phyloP scores from a whole-genome alignment of 2,113 vertebrate genomes.

The Corythoichthys intestinalis region DNA sequence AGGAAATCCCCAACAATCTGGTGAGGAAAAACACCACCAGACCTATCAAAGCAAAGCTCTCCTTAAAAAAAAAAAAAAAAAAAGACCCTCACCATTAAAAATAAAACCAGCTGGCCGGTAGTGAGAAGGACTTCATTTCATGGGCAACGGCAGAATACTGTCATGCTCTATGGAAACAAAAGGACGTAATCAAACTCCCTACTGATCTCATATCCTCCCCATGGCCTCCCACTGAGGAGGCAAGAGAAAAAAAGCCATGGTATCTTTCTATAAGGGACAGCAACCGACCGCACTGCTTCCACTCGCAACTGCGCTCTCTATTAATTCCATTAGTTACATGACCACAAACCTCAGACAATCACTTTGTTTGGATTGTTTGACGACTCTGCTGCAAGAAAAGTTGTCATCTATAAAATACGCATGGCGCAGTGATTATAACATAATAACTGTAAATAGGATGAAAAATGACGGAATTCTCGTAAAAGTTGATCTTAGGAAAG shows the following conservation, averaged over 20 bases:
- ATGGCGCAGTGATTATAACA: slow-evolving; percentile 5
- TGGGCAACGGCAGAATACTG: background rate
- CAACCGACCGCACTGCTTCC: slow-evolving; percentile 10
- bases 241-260: slow-evolving; percentile 30
- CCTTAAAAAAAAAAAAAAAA: background rate
- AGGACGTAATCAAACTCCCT: slow-evolving; percentile 14
- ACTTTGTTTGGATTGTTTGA: slow-evolving; percentile 25
- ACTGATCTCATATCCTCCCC: slow-evolving; percentile 53
- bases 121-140: background rate
- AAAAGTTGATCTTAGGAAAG: slow-evolving; percentile 19
- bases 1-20: slow-evolving; percentile 57
- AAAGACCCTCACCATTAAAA: background rate
- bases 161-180: slow-evolving; percentile 3
- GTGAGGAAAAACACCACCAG: slow-evolving; percentile 24
- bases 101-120: slow-evolving; percentile 3
- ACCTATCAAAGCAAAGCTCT: slow-evolving; percentile 24
- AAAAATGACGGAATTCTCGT: slow-evolving; percentile 34
- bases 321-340: slow-evolving; percentile 25
- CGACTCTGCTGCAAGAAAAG: background rate
- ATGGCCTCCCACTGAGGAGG: slow-evolving; percentile 17
- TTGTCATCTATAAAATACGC: slow-evolving; percentile 11
- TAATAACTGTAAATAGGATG: slow-evolving; percentile 17
- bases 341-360: slow-evolving; percentile 7
- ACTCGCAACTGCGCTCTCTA: slow-evolving; percentile 23
- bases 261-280: slow-evolving; percentile 15